Evolutionary conservation across 2,888 invertebrate species (phyloP).

Genomic region (Marronus borbonicus): DNA sequence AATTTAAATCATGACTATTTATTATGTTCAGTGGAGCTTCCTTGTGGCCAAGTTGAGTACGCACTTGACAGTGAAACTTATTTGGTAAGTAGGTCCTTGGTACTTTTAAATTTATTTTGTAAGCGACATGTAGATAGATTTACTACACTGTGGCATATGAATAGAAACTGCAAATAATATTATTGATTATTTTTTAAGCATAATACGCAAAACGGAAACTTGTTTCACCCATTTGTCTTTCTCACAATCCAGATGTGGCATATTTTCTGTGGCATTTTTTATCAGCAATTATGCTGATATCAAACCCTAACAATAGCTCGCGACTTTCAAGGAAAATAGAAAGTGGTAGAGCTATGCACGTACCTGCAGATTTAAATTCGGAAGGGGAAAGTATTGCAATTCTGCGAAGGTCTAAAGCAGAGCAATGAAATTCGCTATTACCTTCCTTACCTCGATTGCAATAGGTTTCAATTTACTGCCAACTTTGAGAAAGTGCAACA

Average conservation of each 20-base stretch:
- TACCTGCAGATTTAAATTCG: no score
- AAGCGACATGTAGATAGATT: background rate
- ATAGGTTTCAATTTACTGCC: no score
- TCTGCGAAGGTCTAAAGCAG: no score
- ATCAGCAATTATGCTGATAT: background rate
- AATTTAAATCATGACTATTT: background rate
- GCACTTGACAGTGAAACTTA: conserved; percentile 26
- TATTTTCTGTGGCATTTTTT: no score
- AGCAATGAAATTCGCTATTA: no score
- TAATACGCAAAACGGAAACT: no score
- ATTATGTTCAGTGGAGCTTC: background rate
- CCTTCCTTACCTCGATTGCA: no score
- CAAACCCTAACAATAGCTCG: background rate
- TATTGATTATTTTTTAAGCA: no score
- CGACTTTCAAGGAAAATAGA: conserved; percentile 14
- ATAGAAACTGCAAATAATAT: background rate
- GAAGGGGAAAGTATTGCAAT: no score
- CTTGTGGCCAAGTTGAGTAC: conserved; percentile 18
- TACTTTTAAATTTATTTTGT: conserved; percentile 14
- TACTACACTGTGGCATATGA: background rate
- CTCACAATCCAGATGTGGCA: no score
- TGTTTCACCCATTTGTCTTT: no score
- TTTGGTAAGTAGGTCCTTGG: conserved; percentile 22
- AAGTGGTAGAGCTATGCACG: background rate
- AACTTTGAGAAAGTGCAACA: no score